Base-by-base conservation (phyloP, 2,113 vertebrate genomes). In the Nothobranchius kuhntae region DNA sequence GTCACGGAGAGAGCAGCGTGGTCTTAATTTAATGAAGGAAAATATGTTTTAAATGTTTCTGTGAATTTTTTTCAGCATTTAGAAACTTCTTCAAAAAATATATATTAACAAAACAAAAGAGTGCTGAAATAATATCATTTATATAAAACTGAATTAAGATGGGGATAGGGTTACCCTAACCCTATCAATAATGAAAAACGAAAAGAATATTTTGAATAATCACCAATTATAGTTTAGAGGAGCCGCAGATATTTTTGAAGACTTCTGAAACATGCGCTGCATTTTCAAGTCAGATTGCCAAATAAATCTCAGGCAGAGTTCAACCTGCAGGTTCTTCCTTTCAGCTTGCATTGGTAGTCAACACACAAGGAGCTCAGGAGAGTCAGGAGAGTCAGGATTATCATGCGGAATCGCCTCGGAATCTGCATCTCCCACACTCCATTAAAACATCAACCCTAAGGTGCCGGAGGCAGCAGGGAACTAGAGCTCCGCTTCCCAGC, bases 381-480 rank as follows among this genome's bases (percentile, higher is more conserved):
- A 81, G 61, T 73, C 71, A 15, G 26, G 52, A 76, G 75, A 81
- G 61, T 69, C 52, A 50, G 46, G 78, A 87, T 86, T 81, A 83
- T 90, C 62, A 86, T 65, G 82, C 78, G 47, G 76, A 82, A 72
- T 69, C 78, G 78, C 80, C 53, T 40, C 17, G 62, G 76, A 77
- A 76, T 56, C 74, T 60, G 45, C 74, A 56, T 46, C 69, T 83
- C 81, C 73, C 66, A 71, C 65, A 73, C 78, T 76, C 85, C 68
- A 87, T 87, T 84, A 87, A 81, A 82, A 78, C 71, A 77, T 82
- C 69, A 50, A 61, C 78, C 78, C 58, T 24, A 50, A 76, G 75
- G 71, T 82, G 81, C 24, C 42, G 36, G 50, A 73, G 73, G 47
- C 55, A 59, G 56, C 35, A 63, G 51, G 51, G 63, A 81, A 80